A percentile compares a stretch with the other conserved stretches of the same genome.
Evolutionary conservation across 1,140 invertebrate species (phyloP).

Genomic region (Drosophila mayri): DNA sequence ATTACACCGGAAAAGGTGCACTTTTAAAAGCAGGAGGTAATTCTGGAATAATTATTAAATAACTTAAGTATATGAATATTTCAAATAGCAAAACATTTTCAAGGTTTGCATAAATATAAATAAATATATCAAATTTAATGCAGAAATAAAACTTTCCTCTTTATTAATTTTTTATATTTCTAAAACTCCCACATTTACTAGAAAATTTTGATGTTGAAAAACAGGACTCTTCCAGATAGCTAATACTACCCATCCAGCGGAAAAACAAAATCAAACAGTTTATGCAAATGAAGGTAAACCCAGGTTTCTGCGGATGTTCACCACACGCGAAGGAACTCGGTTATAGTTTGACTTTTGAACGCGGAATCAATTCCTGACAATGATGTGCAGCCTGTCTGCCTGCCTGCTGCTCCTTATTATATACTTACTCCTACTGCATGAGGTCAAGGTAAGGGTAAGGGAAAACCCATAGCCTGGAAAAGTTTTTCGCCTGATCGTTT

Average conservation of each 20-base stretch:
- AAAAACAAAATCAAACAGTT: slow-evolving; percentile 18
- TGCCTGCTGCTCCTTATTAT: not conserved
- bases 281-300: slow-evolving; percentile 36
- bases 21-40: not conserved
- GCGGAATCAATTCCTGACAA: slow-evolving; percentile 38
- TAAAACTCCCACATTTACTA: not conserved
- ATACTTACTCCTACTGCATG: not conserved
- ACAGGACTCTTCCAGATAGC: too few relatives aligned
- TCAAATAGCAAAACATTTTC: too few relatives aligned
- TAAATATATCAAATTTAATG: not conserved
- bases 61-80: too few relatives aligned
- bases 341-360: slow-evolving; percentile 17
- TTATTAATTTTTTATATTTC: not conserved
- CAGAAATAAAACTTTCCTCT: not conserved
- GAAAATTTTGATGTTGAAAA: not conserved
- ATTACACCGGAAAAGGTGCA: not conserved
- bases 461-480: slow-evolving; percentile 12
- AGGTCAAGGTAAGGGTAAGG: not conserved
- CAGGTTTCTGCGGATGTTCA: slow-evolving; percentile 12
- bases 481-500: slow-evolving; percentile 42
- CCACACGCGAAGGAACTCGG: slow-evolving; percentile 3
- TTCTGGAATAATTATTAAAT: not conserved
- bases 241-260: not conserved
- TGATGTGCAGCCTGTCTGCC: slow-evolving; percentile 37
- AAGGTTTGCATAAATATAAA: not conserved